Evolutionary conservation across 2,797 vertebrate genomes (phyloP), one percentile per base, ranked within the genome.

Genomic region (Caiman crocodilus): DNA sequence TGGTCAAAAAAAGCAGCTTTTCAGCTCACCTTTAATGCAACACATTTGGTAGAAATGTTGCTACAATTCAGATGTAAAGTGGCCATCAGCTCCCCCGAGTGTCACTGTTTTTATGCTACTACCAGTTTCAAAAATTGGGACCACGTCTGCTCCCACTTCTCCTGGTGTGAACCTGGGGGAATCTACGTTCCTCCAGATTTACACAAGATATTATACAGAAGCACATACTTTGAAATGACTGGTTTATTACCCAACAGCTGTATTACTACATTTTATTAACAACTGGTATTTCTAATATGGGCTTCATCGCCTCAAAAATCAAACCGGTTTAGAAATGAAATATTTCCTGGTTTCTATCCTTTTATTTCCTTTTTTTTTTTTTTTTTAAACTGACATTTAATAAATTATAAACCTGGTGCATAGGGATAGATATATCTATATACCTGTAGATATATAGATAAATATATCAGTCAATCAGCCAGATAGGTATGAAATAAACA

Each of bases 401-500:
- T 94, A 96, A 95, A 95, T 93, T 96, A 97, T 97, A 97, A 94
- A 97, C 97, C 94, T 76, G 97, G 96, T 94, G 93, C 93, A 97
- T 95, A 96, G 96, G 97, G 97, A 98, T 93, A 96, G 96, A 95
- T 96, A 97, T 78, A 76, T 81, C 32, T 67, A 55, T 95, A 94
- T 95, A 93, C 93, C 42, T 50, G 42, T 50, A 50, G 42, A 50
- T 50, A 97, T 95, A 96, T 95, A 97, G 97, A 98, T 93, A 96
- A 96, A 95, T 96, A 97, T 78, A 76, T 81, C 32, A 57, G 30
- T 95, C 93, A 94, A 93, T 94, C 96, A 96, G 97, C 96, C 97
- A 94, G 96, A 96, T 97, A 96, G 96, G 97, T 97, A 97, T 97
- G 96, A 96, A 97, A 97, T 95, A 97, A 96, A 97, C 97, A 97